These are phyloP conservation scores for Rallus crepitans DNA, from an alignment of 2,797 vertebrate species.

Conservation along the genomic window DNA sequence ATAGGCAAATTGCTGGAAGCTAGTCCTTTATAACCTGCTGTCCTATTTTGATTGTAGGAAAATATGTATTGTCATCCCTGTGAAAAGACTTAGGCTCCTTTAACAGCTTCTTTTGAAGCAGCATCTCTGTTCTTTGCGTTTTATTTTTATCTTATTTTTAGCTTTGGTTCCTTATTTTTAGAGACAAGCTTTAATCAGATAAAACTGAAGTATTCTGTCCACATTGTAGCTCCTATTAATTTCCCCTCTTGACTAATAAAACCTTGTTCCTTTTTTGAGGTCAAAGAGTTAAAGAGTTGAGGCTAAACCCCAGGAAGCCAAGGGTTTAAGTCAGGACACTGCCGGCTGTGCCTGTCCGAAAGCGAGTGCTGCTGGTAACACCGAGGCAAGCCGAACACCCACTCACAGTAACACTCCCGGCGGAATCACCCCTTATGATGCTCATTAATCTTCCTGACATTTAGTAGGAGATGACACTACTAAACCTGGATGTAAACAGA, in stretches of 20 bases:
- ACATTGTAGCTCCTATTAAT: neutral
- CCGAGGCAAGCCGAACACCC: neutral
- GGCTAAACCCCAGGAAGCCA: neutral
- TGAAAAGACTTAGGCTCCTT: neutral
- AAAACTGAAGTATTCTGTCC: neutral
- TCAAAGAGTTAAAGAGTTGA: neutral
- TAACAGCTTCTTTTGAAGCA: neutral
- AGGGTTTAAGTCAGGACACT: neutral
- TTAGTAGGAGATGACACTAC: neutral
- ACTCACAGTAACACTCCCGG: neutral
- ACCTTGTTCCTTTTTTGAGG: neutral
- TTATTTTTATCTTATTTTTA: neutral
- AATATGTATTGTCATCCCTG: neutral
- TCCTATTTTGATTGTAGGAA: neutral
- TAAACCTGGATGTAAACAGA: slow-evolving; percentile 1
- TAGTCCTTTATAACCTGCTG: neutral
- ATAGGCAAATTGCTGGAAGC: neutral
- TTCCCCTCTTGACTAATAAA: neutral
- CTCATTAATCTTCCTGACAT: slow-evolving; percentile 2
- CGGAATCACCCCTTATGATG: rapidly evolving
- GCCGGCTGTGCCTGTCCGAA: neutral
- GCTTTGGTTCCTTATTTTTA: neutral
- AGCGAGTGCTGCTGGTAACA: neutral
- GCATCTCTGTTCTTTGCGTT: neutral
- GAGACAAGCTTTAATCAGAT: neutral